A percentile compares a stretch with the other conserved stretches of the same genome.
phyloP scores from a whole-genome alignment of 2,888 invertebrate genomes.

The Spialia ferax region DNA sequence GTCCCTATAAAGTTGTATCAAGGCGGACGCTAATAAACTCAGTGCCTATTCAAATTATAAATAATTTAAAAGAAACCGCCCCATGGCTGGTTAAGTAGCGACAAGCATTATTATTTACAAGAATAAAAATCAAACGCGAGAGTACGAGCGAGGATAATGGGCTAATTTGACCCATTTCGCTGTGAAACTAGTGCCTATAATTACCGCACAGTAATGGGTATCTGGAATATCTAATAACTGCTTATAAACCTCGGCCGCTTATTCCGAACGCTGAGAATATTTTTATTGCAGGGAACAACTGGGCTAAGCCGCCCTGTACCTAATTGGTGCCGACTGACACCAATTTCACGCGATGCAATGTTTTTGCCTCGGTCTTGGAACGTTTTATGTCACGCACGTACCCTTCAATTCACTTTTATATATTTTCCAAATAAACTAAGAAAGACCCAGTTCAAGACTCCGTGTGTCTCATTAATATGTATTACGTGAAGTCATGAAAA shows the following conservation, averaged over 20 bases:
- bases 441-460: slow-evolving; percentile 1
- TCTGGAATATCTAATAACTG: slow-evolving; percentile 53
- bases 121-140: slow-evolving; percentile 42
- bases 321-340: slow-evolving; percentile 44
- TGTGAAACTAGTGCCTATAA: slow-evolving; percentile 52
- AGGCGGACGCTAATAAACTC: slow-evolving; percentile 33
- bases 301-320: slow-evolving; percentile 10
- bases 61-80: slow-evolving; percentile 30
- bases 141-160: slow-evolving; percentile 50
- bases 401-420: slow-evolving; percentile 20
- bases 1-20: slow-evolving; percentile 34
- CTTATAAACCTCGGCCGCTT: slow-evolving; percentile 38
- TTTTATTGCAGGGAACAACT: slow-evolving; percentile 26
- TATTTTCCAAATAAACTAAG: slow-evolving; percentile 15
- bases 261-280: slow-evolving; percentile 13
- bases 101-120: slow-evolving; percentile 43
- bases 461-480: slow-evolving; percentile 24
- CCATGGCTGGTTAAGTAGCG: slow-evolving; percentile 30
- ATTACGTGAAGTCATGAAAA: slow-evolving; percentile 28
- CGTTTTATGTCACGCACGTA: slow-evolving; percentile 28
- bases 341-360: slow-evolving; percentile 29
- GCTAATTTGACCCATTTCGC: slow-evolving; percentile 57
- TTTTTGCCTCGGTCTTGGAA: slow-evolving; percentile 10
- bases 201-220: slow-evolving; percentile 53
- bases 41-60: slow-evolving; percentile 33